A percentile compares a stretch with the other conserved stretches of the same genome.
Conservation (phyloP, 2,888 invertebrate species). For the Leucophora obtusa region DNA sequence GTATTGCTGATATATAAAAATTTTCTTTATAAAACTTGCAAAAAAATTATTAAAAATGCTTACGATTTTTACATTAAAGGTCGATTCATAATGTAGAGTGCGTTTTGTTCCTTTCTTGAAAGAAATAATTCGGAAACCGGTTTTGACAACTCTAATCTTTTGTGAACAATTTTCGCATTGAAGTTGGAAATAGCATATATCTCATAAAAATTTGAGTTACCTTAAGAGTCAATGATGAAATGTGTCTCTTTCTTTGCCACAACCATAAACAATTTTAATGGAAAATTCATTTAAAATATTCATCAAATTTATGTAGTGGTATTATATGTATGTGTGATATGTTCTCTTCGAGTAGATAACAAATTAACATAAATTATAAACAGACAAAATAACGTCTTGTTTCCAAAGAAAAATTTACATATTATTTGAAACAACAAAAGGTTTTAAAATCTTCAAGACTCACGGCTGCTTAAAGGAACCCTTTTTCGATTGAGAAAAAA, state of each 20-base stretch:
- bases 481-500: slow-evolving; percentile 1
- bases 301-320: slow-evolving; percentile 28
- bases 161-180: too few species aligned
- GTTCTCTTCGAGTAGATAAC: slow-evolving; percentile 19
- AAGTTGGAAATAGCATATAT: too few species aligned
- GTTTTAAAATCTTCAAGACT: slow-evolving; percentile 3
- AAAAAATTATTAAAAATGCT: too few species aligned
- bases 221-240: slow-evolving; percentile 6
- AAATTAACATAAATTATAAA: slow-evolving; percentile 62
- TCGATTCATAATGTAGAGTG: too few species aligned
- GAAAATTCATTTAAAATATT: slow-evolving; percentile 42
- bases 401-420: slow-evolving; percentile 45
- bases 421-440: slow-evolving; percentile 31
- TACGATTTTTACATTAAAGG: too few species aligned
- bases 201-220: background rate
- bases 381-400: slow-evolving; percentile 17
- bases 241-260: background rate
- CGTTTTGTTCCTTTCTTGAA: too few species aligned
- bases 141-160: too few species aligned
- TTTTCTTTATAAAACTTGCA: too few species aligned
- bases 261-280: slow-evolving; percentile 10
- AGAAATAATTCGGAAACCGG: too few species aligned
- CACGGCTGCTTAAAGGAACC: slow-evolving; percentile 6
- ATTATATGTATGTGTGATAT: background rate
- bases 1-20: too few species aligned